These are phyloP conservation scores for Micropoecilia bifurca DNA, from an alignment of 2,797 vertebrate genomes.

Conservation along the genomic window DNA sequence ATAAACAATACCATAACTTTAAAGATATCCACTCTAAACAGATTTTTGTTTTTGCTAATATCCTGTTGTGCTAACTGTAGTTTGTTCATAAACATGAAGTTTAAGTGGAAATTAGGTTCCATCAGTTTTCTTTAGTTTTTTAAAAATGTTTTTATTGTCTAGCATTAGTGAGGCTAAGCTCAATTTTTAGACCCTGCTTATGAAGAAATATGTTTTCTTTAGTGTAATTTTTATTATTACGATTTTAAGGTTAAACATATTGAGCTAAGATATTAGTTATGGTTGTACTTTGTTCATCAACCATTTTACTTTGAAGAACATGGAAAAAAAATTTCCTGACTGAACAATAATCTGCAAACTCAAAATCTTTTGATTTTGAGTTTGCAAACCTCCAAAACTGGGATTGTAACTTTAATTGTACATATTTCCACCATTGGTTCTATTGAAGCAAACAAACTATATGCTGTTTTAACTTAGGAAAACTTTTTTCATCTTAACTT, in stretches of 20 bases:
- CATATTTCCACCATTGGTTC: background rate
- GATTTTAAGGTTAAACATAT: background rate
- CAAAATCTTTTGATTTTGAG: background rate
- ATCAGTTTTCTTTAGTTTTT: background rate
- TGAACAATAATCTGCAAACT: background rate
- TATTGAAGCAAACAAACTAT: background rate
- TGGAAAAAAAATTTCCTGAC: background rate
- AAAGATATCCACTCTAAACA: background rate
- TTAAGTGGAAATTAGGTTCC: background rate
- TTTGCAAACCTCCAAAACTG: background rate
- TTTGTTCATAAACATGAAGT: background rate
- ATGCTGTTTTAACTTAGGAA: background rate
- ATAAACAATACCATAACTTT: background rate
- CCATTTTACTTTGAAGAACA: background rate
- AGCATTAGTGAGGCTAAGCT: background rate
- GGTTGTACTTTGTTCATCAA: background rate
- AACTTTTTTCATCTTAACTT: background rate
- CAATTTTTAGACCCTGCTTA: background rate
- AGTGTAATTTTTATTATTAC: background rate
- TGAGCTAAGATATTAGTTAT: background rate
- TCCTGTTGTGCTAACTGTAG: background rate
- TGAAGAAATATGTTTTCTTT: background rate
- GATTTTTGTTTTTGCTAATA: background rate
- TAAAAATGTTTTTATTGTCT: background rate
- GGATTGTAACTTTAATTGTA: background rate